Evolutionary conservation across 2,797 vertebrate species (phyloP).

Genomic region (Cirrhinus mrigala): DNA sequence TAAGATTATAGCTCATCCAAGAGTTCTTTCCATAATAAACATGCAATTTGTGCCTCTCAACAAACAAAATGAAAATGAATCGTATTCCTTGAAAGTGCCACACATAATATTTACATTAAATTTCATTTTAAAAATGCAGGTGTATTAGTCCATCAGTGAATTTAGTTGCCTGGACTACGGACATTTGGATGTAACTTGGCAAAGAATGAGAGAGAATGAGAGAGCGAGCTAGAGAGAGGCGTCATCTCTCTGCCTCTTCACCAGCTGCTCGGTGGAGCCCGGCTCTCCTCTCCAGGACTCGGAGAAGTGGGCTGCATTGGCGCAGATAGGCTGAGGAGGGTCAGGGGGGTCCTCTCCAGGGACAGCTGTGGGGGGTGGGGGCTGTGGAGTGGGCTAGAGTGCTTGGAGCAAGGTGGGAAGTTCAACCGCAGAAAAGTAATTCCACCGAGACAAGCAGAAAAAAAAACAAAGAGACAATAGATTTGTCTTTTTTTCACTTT

Average conservation of each 20-base stretch:
- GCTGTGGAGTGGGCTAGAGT: constrained; percentile 60
- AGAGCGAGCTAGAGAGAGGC: constrained; percentile 56
- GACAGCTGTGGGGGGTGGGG: constrained; percentile 60
- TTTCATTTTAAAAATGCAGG: background rate
- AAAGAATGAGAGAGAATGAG: constrained; percentile 49
- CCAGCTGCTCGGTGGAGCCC: constrained; percentile 60
- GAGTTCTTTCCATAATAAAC: background rate
- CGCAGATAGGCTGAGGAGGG: constrained; percentile 57
- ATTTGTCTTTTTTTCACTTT: constrained; percentile 32
- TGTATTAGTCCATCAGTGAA: constrained; percentile 55
- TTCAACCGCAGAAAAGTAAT: constrained; percentile 57
- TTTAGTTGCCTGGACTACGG: constrained; percentile 56
- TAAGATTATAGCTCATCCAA: background rate
- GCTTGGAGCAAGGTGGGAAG: constrained; percentile 62
- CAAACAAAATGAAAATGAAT: background rate
- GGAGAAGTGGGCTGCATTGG: constrained; percentile 58
- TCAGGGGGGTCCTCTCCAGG: constrained; percentile 61
- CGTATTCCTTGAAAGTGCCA: background rate
- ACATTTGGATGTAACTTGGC: constrained; percentile 60
- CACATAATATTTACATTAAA: background rate
- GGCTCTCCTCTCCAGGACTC: constrained; percentile 54
- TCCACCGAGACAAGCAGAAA: constrained; percentile 46
- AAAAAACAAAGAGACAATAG: constrained; percentile 49
- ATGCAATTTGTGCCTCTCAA: background rate
- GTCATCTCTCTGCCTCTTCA: constrained; percentile 64